Conservation (phyloP, 2,797 vertebrate species). For the Anableps anableps region DNA sequence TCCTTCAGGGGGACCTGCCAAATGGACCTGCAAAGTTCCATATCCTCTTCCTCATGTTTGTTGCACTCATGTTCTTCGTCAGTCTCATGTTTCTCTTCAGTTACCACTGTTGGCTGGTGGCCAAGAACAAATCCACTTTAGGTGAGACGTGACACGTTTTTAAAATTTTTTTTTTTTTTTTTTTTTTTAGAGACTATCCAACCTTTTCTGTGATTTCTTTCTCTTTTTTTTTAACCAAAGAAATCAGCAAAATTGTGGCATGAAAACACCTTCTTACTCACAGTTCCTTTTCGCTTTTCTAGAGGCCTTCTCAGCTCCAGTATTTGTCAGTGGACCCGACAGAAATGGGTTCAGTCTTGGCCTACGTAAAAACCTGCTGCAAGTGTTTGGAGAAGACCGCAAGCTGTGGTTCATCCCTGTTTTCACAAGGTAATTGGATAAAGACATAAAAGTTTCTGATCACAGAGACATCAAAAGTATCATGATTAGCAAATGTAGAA, state of each 20-base stretch:
- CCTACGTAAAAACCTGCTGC: slow-evolving; percentile 88
- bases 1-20: slow-evolving; percentile 86
- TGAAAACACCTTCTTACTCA: slow-evolving; percentile 7
- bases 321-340: slow-evolving; percentile 91
- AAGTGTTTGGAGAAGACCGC: slow-evolving; percentile 93
- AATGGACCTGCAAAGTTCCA: slow-evolving; percentile 94
- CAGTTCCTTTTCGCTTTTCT: slow-evolving; percentile 14
- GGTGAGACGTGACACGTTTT: slow-evolving; percentile 79
- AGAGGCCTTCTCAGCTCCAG: slow-evolving; percentile 96
- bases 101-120: slow-evolving; percentile 97
- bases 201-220: slow-evolving; percentile 5
- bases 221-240: background rate
- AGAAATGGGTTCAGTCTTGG: slow-evolving; percentile 95
- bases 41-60: slow-evolving; percentile 95
- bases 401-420: slow-evolving; percentile 93
- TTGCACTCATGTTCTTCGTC: slow-evolving; percentile 97
- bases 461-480: background rate
- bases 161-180: slow-evolving; percentile 3
- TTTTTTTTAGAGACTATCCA: background rate
- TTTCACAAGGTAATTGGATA: slow-evolving; percentile 86
- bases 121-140: slow-evolving; percentile 95
- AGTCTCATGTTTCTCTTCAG: slow-evolving; percentile 97
- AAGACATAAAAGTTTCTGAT: background rate
- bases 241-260: background rate
- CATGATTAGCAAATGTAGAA: background rate